Base-by-base conservation (phyloP, 2,113 vertebrate species). In the Lamprotornis superbus region DNA sequence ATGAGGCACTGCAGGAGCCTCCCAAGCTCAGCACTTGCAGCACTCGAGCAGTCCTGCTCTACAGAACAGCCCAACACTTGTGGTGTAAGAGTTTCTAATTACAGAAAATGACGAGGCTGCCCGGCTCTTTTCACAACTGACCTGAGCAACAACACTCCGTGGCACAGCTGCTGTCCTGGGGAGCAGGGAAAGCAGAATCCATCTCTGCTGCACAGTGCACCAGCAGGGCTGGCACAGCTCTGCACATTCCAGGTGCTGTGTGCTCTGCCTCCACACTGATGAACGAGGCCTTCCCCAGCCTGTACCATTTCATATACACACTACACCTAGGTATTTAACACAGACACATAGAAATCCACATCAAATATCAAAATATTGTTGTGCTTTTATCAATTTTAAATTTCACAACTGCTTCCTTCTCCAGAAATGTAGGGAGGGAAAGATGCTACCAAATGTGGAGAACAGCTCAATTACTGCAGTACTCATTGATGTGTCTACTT, bases 181-280 rank as follows among this genome's bases (percentile, higher is more conserved):
- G 7, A 30, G 13, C 19, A 42, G 15, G 22, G 46, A 80, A 90
- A 90, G 17, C 27, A 50, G 49, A 60, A 63, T 8, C 8, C 21
- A 56, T 52, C 49, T 50, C 30, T 31, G 3, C 40, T 21, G 27
- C 37, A 17, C 63, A 57, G 7, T 7, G n/a, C 31, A 27, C 49
- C 37, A 31, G 8, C 3, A 53, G 60, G 30, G n/a, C 63, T 56
- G 57, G 31, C 10, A 39, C 2, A 85, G 49, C 61, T 49, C 74
- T 18, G 15, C 33, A n/a, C 12, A 39, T 24, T 47, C 12, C 27
- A 81, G 3, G 15, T 8, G 23, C 30, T 15, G 7, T 0, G 0
- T 15, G 19, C 61, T 39, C 9, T 57, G 53, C 39, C 33, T 42
- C 35, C 11, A 9, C 7, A 39, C 74, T 39, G 9, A 65, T 20